These are phyloP conservation scores for Spinus pinus DNA, from an alignment of 2,797 vertebrate species.

Conservation along the genomic window DNA sequence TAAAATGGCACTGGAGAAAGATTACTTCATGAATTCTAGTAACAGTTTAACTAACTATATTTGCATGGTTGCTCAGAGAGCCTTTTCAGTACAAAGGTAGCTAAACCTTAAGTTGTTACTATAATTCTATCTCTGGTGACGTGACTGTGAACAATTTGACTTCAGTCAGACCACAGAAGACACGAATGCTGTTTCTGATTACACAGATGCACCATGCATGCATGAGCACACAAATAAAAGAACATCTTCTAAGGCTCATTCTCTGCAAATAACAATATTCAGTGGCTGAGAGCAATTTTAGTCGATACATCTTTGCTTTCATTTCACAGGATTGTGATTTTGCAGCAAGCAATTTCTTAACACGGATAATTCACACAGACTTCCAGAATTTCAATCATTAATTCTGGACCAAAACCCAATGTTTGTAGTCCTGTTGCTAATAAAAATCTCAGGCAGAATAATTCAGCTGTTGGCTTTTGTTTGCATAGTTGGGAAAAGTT, in stretches of 20 bases:
- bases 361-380: not conserved
- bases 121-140: not conserved
- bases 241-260: not conserved
- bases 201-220: not conserved
- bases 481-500: not conserved
- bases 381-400: not conserved
- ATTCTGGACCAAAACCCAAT: not conserved
- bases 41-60: not conserved
- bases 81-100: not conserved
- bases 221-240: rapidly evolving
- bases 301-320: not conserved
- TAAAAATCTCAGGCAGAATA: not conserved
- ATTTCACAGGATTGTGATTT: not conserved
- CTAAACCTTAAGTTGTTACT: not conserved
- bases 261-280: not conserved
- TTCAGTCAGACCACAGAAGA: not conserved
- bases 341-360: not conserved
- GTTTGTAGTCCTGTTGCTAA: not conserved
- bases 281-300: not conserved
- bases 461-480: not conserved
- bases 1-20: not conserved
- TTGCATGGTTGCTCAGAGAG: not conserved
- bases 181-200: not conserved
- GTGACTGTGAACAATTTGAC: not conserved
- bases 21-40: not conserved